Evolutionary conservation across 2,888 invertebrate genomes (phyloP).

Genomic region (Trilocha varians): DNA sequence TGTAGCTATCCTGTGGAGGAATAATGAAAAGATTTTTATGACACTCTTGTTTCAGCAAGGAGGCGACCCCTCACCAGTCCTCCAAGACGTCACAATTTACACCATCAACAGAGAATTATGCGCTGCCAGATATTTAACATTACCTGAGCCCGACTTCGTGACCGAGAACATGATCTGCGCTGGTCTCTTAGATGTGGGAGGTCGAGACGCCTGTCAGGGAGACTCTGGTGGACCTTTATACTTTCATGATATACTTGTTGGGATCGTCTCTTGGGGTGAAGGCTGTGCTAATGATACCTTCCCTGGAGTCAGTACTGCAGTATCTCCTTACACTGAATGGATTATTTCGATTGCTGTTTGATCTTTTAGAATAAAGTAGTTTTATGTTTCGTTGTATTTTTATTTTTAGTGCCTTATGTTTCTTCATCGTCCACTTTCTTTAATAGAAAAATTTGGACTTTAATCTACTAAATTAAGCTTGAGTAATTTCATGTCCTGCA

Average conservation of each 20-base stretch:
- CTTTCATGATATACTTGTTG: conserved; percentile 40
- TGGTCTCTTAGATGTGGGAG: conserved; percentile 32
- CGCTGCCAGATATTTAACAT: conserved; percentile 24
- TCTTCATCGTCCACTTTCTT: no score
- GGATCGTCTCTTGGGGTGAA: conserved; percentile 62
- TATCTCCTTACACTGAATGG: conserved; percentile 40
- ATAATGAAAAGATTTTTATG: no score
- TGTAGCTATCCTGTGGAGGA: no score
- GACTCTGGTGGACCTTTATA: conserved; percentile 68
- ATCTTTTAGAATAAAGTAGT: neutral
- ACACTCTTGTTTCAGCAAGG: conserved; percentile 20
- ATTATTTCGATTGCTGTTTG: conserved; percentile 17
- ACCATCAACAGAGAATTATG: conserved; percentile 38
- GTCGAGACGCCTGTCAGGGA: conserved; percentile 46
- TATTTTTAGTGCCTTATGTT: no score
- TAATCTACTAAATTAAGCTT: no score
- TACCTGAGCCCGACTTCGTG: conserved; percentile 14
- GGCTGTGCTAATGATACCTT: conserved; percentile 53
- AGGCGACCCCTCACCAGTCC: conserved; percentile 18
- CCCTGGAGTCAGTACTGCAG: conserved; percentile 61
- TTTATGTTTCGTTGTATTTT: no score
- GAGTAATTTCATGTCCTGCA: no score
- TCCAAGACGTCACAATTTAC: conserved; percentile 32
- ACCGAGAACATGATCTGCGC: conserved; percentile 51
- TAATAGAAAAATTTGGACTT: no score